These are phyloP conservation scores for Chauna torquata DNA, from an alignment of 2,113 vertebrate species.

Conservation along the genomic window DNA sequence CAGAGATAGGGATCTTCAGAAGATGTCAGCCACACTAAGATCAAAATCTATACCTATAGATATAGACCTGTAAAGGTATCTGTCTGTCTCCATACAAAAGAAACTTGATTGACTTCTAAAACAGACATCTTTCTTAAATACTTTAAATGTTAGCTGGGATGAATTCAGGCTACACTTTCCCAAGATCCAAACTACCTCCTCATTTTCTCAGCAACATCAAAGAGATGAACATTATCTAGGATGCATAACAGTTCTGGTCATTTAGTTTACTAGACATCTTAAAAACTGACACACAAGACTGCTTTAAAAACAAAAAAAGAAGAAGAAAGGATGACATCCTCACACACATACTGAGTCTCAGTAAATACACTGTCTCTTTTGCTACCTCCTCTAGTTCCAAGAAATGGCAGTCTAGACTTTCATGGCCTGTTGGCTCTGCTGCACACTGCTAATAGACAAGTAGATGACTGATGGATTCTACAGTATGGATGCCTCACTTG, in stretches of 20 bases:
- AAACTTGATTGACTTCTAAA: neutral
- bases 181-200: neutral
- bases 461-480: conserved; percentile 37
- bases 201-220: neutral
- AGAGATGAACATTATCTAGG: neutral
- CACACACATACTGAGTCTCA: neutral
- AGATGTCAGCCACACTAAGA: neutral
- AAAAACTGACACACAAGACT: neutral
- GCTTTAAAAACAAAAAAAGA: neutral
- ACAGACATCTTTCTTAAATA: neutral
- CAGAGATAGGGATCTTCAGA: neutral
- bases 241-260: neutral
- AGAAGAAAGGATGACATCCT: neutral
- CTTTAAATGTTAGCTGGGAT: neutral
- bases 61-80: neutral
- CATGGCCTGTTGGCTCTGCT: conserved; percentile 13
- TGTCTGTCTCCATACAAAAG: neutral
- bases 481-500: neutral
- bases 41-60: neutral
- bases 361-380: neutral
- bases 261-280: neutral
- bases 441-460: neutral
- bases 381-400: neutral
- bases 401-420: conserved; percentile 20
- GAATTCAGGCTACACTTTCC: neutral